Conservation (phyloP, 1,140 invertebrate species). For the Drosophila repleta region DNA sequence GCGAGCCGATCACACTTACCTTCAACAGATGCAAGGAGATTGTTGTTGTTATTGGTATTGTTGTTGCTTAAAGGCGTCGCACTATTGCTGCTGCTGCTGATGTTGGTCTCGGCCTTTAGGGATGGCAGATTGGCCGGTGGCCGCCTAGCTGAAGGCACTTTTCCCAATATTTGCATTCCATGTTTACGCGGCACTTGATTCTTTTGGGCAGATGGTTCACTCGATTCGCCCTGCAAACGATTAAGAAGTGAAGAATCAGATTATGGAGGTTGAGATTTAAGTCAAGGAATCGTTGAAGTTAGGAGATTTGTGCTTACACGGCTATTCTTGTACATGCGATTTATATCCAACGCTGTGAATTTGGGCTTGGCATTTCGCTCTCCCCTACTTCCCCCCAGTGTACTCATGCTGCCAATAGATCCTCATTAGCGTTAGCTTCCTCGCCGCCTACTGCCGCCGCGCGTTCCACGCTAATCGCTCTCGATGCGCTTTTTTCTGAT, state of each 20-base stretch:
- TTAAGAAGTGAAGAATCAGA: neutral
- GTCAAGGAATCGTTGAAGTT: neutral
- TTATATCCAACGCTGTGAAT: conserved; percentile 98
- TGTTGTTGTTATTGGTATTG: conserved; percentile 31
- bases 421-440: conserved; percentile 84
- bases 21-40: conserved; percentile 82
- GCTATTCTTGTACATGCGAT: conserved; percentile 96
- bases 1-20: conserved; percentile 47
- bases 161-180: conserved; percentile 99
- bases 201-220: conserved; percentile 93
- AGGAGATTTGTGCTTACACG: conserved; percentile 86
- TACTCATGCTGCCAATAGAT: conserved; percentile 92
- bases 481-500: conserved; percentile 12
- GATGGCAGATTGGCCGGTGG: conserved; percentile 98
- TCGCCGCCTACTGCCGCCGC: conserved; percentile 75
- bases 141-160: conserved; percentile 96
- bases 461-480: conserved; percentile 61
- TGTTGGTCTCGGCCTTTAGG: conserved; percentile 95
- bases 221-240: conserved; percentile 90
- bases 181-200: conserved; percentile 96
- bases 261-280: neutral
- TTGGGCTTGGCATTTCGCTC: conserved; percentile 90
- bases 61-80: conserved; percentile 60
- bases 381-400: conserved; percentile 95
- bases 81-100: conserved; percentile 83